These are phyloP conservation scores for Hypsibius dujardini DNA, from an alignment of 1,140 invertebrate species.

Conservation along the genomic window DNA sequence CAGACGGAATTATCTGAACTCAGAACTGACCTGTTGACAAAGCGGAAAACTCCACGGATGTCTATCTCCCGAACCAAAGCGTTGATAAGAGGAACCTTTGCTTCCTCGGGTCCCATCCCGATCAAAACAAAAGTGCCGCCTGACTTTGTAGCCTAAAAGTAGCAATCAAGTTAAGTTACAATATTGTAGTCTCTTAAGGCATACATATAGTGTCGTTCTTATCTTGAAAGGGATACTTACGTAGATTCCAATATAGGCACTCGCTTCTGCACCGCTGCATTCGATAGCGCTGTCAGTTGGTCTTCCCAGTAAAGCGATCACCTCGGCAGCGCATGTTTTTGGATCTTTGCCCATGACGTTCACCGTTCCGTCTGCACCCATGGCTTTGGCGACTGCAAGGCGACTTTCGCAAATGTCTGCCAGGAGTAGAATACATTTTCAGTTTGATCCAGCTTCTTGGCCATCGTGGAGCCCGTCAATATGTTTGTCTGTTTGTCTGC, in stretches of 20 bases:
- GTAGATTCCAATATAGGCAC: slow-evolving; percentile 52
- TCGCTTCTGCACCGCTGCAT: slow-evolving; percentile 63
- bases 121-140: slow-evolving; percentile 67
- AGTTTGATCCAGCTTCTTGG: too few relatives aligned
- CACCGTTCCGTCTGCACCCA: slow-evolving; percentile 59
- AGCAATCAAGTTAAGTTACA: too few relatives aligned
- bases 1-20: too few relatives aligned
- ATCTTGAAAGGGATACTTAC: slow-evolving; percentile 36
- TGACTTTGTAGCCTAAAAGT: slow-evolving; percentile 25
- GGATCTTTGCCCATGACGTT: slow-evolving; percentile 38
- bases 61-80: slow-evolving; percentile 67
- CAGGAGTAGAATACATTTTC: slow-evolving; percentile 17
- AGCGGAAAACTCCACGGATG: slow-evolving; percentile 74
- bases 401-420: slow-evolving; percentile 56
- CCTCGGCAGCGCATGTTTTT: background rate
- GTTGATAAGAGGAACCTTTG: slow-evolving; percentile 51
- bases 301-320: slow-evolving; percentile 23
- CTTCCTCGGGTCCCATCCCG: slow-evolving; percentile 53
- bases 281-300: slow-evolving; percentile 48
- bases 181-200: too few relatives aligned
- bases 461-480: too few relatives aligned
- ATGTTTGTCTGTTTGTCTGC: too few relatives aligned
- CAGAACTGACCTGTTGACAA: slow-evolving; percentile 57
- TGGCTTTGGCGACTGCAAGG: slow-evolving; percentile 54
- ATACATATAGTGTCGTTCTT: background rate